A percentile compares a stretch with the other conserved stretches of the same genome.
phyloP scores from a whole-genome alignment of 2,888 invertebrate species.

The Geotrupes spiniger region DNA sequence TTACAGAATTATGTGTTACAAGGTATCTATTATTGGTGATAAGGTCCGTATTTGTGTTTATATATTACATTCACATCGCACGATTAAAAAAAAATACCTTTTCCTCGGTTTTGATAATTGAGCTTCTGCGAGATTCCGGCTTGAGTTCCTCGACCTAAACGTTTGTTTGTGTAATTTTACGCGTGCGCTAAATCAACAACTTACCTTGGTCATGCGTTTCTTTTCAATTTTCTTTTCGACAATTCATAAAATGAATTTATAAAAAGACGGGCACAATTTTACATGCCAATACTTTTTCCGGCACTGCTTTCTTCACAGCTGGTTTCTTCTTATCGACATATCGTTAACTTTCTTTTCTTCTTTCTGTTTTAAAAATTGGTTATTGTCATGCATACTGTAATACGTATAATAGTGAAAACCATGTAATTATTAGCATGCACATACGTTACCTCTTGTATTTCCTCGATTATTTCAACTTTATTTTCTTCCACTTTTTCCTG shows the following conservation, averaged over 20 bases:
- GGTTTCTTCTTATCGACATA: constrained; percentile 52
- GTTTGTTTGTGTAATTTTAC: constrained; percentile 11
- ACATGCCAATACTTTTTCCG: constrained; percentile 34
- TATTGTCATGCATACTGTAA: constrained; percentile 14
- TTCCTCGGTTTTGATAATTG: constrained; percentile 45
- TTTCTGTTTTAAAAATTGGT: constrained; percentile 28
- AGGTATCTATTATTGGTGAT: too few species aligned
- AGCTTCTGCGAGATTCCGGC: constrained; percentile 47
- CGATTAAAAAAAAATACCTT: constrained; percentile 32
- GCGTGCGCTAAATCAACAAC: constrained; percentile 6
- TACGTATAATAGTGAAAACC: constrained; percentile 11
- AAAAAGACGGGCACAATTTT: background rate
- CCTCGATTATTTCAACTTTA: constrained; percentile 44
- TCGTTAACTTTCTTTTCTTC: constrained; percentile 45
- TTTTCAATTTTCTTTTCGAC: constrained; percentile 15
- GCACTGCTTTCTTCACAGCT: constrained; percentile 56
- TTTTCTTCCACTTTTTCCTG: constrained; percentile 30
- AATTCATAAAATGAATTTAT: constrained; percentile 27
- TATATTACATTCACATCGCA: too few species aligned
- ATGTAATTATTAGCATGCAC: too few species aligned
- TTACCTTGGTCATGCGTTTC: constrained; percentile 43
- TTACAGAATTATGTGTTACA: too few species aligned
- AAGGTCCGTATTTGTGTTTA: too few species aligned
- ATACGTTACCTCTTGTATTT: constrained; percentile 32
- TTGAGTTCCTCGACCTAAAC: constrained; percentile 45